phyloP scores from a whole-genome alignment of 1,140 invertebrate species.

The Orchestia grillus region DNA sequence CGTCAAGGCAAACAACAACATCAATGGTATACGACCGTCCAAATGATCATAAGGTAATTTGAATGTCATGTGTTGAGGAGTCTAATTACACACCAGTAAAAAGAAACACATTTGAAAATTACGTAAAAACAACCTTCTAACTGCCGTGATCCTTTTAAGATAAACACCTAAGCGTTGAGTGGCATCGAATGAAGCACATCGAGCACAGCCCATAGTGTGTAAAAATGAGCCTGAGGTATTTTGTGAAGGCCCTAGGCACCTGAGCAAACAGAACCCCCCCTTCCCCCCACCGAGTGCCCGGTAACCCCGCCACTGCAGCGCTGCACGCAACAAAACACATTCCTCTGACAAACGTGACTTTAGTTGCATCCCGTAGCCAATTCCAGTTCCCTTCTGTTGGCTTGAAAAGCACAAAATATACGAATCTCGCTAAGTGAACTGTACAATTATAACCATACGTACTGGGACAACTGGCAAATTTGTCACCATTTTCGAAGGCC shows the following conservation, averaged over 20 bases:
- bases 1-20: background rate
- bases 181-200: background rate
- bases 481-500: background rate
- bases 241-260: background rate
- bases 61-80: background rate
- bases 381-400: background rate
- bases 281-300: no score
- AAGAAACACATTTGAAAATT: background rate
- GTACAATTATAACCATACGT: background rate
- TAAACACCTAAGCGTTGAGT: background rate
- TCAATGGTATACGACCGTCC: background rate
- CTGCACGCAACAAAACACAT: background rate
- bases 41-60: background rate
- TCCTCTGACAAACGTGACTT: background rate
- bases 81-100: background rate
- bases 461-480: background rate
- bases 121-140: background rate
- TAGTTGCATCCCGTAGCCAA: background rate
- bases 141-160: background rate
- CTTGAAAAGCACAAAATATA: background rate
- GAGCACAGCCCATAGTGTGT: background rate
- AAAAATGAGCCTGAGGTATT: background rate
- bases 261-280: background rate
- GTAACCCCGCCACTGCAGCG: no score
- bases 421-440: background rate